Conservation (phyloP, 2,888 invertebrate genomes). For the Peribatodes rhomboidaria region DNA sequence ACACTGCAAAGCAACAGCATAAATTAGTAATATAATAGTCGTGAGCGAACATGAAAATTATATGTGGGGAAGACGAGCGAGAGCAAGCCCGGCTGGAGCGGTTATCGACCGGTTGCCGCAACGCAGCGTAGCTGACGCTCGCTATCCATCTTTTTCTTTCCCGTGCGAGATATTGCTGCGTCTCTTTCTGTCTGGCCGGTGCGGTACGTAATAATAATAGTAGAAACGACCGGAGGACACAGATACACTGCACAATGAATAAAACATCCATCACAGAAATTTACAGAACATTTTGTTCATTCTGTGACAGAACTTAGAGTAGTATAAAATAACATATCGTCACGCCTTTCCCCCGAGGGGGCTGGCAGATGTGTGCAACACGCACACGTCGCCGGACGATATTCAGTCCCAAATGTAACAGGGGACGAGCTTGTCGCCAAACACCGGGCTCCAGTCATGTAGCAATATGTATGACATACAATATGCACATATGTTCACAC, state of each 20-base stretch:
- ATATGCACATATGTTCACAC: too few relatives aligned
- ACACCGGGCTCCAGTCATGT: too few relatives aligned
- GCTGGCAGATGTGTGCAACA: too few relatives aligned
- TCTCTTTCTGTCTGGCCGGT: conserved; percentile 11
- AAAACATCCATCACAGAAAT: too few relatives aligned
- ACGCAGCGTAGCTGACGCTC: conserved; percentile 5
- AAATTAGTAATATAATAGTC: conserved; percentile 10
- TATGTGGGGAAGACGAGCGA: not conserved
- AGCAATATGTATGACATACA: too few relatives aligned
- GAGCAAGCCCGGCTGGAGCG: not conserved
- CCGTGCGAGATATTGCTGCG: not conserved
- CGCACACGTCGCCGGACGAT: too few relatives aligned
- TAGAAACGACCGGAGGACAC: not conserved
- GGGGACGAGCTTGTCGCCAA: too few relatives aligned
- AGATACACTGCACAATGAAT: not conserved
- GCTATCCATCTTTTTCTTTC: conserved; percentile 7
- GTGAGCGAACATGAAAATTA: conserved; percentile 20
- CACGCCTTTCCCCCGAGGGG: too few relatives aligned
- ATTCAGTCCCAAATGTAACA: too few relatives aligned
- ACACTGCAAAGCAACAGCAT: conserved; percentile 2
- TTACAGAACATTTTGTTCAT: conserved; percentile 10
- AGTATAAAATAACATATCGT: too few relatives aligned
- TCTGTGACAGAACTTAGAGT: not conserved
- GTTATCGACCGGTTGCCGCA: conserved; percentile 15
- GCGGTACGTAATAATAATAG: conserved; percentile 11